These are phyloP conservation scores for Poeciliopsis paucimaculata DNA, from an alignment of 2,797 vertebrate genomes.

Conservation along the genomic window DNA sequence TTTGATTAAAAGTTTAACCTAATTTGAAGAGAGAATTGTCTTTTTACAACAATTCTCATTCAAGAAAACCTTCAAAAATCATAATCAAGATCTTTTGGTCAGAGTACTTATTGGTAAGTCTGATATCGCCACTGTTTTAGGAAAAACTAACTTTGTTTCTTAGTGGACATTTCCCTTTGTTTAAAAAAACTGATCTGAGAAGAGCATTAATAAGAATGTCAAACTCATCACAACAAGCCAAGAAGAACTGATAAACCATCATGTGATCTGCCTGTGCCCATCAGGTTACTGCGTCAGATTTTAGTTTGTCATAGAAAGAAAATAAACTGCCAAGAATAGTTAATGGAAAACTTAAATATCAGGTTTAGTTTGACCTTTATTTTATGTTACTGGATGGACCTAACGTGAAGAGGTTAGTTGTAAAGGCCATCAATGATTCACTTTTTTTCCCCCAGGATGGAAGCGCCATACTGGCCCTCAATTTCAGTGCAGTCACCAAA, in stretches of 20 bases:
- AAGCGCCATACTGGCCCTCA: constrained; percentile 29
- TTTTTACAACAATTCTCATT: not conserved
- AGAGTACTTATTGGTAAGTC: not conserved
- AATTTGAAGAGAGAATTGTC: not conserved
- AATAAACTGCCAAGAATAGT: not conserved
- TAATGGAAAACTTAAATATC: not conserved
- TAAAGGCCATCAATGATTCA: constrained; percentile 55
- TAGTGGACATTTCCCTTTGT: not conserved
- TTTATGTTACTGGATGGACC: constrained; percentile 8
- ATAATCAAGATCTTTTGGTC: not conserved
- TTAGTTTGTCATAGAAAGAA: not conserved
- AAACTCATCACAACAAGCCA: not conserved
- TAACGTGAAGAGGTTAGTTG: constrained; percentile 23
- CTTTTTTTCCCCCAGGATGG: constrained; percentile 21
- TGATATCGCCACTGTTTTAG: not conserved
- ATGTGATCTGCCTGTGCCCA: not conserved
- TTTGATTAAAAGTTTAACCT: not conserved
- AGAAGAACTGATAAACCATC: not conserved
- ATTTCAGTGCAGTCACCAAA: constrained; percentile 46
- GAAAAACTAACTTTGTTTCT: not conserved
- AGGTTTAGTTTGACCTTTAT: constrained; percentile 24
- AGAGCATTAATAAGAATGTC: not conserved
- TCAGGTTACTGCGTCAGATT: not conserved
- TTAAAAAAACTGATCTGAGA: not conserved
- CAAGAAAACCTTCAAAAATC: not conserved